Base-by-base conservation (phyloP, 2,888 invertebrate genomes). In the Xestia ashworthii region DNA sequence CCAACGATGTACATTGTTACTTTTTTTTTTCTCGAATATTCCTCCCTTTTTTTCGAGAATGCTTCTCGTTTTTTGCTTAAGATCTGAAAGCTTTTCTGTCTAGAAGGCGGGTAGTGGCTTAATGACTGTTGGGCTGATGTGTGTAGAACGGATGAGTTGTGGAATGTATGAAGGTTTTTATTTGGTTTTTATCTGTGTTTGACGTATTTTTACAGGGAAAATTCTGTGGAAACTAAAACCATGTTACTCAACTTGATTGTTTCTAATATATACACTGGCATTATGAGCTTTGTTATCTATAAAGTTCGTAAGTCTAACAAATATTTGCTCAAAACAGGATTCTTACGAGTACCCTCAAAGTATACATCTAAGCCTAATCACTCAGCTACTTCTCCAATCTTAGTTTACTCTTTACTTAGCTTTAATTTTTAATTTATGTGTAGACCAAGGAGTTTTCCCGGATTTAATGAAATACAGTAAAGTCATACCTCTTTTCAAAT, bases 21-120 rank as follows among this genome's bases (percentile, higher is more conserved):
- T 44, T 75, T 71, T 83, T 69, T 71, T 69, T 72, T 82, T 72
- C 46, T 38, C 65, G 72, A 77, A 50, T 55, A 71, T 83, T 81
- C 22, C 14, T 83, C 22, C 22, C 38, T 74, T 66, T 75, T 62
- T 82, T 74, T 81, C 70, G n/a, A 71, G 70, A 81, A 68, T 22
- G 50, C 68, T 55, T 70, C 75, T 78, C 64, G 62, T 83, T 87
- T 87, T 86, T 87, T 87, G 66, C 80, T 81, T 76, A 67, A 80
- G 81, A 79, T 82, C 75, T 82, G 76, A 88, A 88, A 85, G 83
- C 81, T 81, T 87, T 84, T 85, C 79, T 71, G 77, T 65, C 74
- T 87, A 81, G 85, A 87, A 85, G 83, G 83, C 81, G 55, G 75
- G 69, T 83, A 85, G 80, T 87, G 82, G 70, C 72, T 81, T 89